Conservation (phyloP, 2,797 vertebrate genomes). For the Leuciscus waleckii region DNA sequence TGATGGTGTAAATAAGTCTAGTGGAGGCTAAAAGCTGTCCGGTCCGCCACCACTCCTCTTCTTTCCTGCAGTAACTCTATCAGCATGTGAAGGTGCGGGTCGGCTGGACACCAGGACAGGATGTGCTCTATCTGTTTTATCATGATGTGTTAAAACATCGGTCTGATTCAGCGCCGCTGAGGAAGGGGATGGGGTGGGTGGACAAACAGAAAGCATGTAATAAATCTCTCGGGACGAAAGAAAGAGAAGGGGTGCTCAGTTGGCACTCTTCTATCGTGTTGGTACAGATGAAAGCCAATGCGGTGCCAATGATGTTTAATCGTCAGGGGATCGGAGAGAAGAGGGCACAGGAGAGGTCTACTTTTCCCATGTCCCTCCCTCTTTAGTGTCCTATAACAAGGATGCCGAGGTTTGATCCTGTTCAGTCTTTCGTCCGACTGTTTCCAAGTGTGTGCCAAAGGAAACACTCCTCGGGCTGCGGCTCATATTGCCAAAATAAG, state of each 20-base stretch:
- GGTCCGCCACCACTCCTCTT: slow-evolving; percentile 53
- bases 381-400: slow-evolving; percentile 65
- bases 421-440: slow-evolving; percentile 66
- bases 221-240: slow-evolving; percentile 60
- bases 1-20: slow-evolving; percentile 61
- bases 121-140: slow-evolving; percentile 55
- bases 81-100: slow-evolving; percentile 57
- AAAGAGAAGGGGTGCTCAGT: slow-evolving; percentile 45
- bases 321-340: slow-evolving; percentile 50
- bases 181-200: slow-evolving; percentile 75
- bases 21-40: slow-evolving; percentile 59
- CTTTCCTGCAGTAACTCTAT: slow-evolving; percentile 74
- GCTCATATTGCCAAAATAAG: slow-evolving; percentile 64
- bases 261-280: slow-evolving; percentile 55
- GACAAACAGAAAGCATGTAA: slow-evolving; percentile 67
- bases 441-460: slow-evolving; percentile 76
- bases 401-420: slow-evolving; percentile 67
- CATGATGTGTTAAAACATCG: slow-evolving; percentile 61
- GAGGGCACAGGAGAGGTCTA: slow-evolving; percentile 55
- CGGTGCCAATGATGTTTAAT: slow-evolving; percentile 56
- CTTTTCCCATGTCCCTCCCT: slow-evolving; percentile 65
- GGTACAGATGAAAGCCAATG: slow-evolving; percentile 58
- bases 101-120: slow-evolving; percentile 35
- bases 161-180: slow-evolving; percentile 55
- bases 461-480: slow-evolving; percentile 68